Percentiles rank a stretch among this genome's conserved stretches.
Conservation (phyloP, 2,113 vertebrate species). For the Myotis lucifugus region DNA sequence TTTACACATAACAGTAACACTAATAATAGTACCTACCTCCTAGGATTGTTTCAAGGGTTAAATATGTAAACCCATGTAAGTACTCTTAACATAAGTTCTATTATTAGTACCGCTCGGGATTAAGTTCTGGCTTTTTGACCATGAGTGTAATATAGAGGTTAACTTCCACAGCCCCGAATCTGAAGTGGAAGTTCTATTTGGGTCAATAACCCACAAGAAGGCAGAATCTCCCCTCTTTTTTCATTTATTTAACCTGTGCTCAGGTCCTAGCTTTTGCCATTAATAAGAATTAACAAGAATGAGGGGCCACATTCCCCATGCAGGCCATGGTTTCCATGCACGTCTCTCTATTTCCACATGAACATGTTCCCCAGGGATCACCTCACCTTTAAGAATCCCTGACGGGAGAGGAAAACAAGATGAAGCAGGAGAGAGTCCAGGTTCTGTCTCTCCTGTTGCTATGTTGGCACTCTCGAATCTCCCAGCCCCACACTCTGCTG, state of each 20-base stretch:
- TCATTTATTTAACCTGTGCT: too few species aligned
- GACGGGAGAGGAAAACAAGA: neutral
- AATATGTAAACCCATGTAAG: neutral
- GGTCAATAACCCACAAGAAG: neutral
- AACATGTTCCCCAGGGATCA: neutral
- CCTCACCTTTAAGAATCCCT: neutral
- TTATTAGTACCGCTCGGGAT: neutral
- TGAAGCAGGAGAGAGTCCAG: neutral
- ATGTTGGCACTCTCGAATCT: neutral
- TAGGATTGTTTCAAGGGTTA: neutral
- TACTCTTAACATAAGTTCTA: neutral
- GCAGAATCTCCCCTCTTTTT: too few species aligned
- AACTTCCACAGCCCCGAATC: neutral
- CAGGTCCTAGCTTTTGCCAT: neutral
- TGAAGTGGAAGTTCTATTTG: neutral
- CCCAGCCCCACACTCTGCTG: rapidly evolving
- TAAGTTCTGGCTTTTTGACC: neutral
- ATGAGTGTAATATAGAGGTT: neutral
- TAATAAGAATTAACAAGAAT: neutral
- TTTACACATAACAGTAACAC: neutral
- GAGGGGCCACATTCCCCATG: neutral
- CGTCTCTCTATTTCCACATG: neutral
- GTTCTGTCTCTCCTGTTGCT: rapidly evolving
- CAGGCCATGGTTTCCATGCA: neutral
- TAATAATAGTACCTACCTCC: neutral